Percentiles rank a stretch among this genome's conserved stretches.
phyloP scores from a whole-genome alignment of 2,113 vertebrate genomes.

The Protobothrops flavoviridis region DNA sequence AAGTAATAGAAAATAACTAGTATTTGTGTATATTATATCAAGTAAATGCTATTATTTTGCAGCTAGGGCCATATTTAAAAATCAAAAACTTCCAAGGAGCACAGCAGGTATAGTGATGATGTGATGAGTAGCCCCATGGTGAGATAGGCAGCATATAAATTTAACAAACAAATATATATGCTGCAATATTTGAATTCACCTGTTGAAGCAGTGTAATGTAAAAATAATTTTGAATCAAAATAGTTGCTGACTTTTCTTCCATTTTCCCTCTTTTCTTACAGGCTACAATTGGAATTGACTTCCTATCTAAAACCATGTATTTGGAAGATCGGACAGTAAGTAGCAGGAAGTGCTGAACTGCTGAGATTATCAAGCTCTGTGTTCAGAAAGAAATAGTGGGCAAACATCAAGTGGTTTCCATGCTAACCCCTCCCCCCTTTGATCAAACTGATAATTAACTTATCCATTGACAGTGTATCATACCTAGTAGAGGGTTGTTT shows the following conservation, averaged over 20 bases:
- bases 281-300: slow-evolving; percentile 95
- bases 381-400: not conserved
- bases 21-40: not conserved
- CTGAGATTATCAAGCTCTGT: not conserved
- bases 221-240: not conserved
- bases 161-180: not conserved
- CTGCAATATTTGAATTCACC: not conserved
- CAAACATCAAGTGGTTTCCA: not conserved
- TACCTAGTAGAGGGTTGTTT: not conserved
- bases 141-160: not conserved
- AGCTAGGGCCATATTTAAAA: not conserved
- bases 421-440: not conserved
- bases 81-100: not conserved
- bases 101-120: not conserved
- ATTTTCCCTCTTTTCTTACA: slow-evolving; percentile 45
- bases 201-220: not conserved
- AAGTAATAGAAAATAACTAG: not conserved
- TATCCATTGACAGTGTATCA: not conserved
- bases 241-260: not conserved
- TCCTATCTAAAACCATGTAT: slow-evolving; percentile 96
- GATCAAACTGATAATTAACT: not conserved
- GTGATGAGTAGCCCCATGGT: not conserved
- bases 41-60: not conserved
- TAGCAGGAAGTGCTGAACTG: not conserved
- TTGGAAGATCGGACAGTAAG: slow-evolving; percentile 92